Base-by-base conservation (phyloP, 1,140 invertebrate genomes). In the Magallana ariakensis region DNA sequence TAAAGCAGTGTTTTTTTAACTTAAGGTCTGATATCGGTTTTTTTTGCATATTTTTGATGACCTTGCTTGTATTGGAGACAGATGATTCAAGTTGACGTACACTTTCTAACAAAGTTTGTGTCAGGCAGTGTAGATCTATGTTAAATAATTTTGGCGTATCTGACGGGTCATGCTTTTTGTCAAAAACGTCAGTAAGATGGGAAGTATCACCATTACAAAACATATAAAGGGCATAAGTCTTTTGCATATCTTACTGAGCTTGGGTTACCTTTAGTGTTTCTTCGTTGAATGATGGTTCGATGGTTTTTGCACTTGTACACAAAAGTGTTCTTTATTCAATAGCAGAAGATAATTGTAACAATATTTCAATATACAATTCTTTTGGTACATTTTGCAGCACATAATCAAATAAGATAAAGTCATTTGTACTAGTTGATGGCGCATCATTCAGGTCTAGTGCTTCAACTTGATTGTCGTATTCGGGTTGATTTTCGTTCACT, bases 171-270 rank as follows among this genome's bases (percentile, higher is more conserved):
- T n/a, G n/a, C 22, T 16, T 66, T 66, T 66, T 60, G n/a, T 60
- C 58, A 60, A 60, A 60, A 11, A 60, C 58, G n/a, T 60, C 58
- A 60, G 58, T 16, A 16, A 60, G 4, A 60, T 60, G n/a, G 6
- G 15, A 60, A 60, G 4, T 75, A 19, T 85, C 84, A 54, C 84
- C 84, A n/a, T 75, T 53, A n/a, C 53, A 55, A 46, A 85, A 75
- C 84, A 85, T 85, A 10, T 85, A 22, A 1, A 85, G 46, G 54
- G 55, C 70, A 56, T 11, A 85, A 85, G 57, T 70, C 84, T 55
- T 19, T 54, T 55, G 84, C 84, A 55, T 85, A 85, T 33, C 75
- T 85, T 6, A 46, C 22, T 22, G 53, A 26, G 13, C 55, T 60
- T 0, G 60, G 19, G 62, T 19, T 55, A 55, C 70, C 75, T n/a